These are phyloP conservation scores for Philereme transversata DNA, from an alignment of 2,888 invertebrate genomes.

Conservation along the genomic window DNA sequence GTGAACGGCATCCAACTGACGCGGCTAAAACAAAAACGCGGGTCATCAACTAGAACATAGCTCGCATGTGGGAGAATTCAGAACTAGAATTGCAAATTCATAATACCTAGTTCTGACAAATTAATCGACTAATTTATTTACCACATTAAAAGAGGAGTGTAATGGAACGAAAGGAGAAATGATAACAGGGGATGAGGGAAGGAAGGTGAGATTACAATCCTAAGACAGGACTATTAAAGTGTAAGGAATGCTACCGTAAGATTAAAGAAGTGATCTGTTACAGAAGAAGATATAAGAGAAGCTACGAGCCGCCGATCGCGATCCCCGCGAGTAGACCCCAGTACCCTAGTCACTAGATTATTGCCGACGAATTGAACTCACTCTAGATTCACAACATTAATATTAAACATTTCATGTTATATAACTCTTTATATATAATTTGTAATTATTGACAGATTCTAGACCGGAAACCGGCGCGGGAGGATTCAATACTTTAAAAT, in stretches of 20 bases:
- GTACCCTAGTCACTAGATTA: conserved; percentile 46
- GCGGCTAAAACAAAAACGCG: neutral
- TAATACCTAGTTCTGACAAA: too few species aligned
- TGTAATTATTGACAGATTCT: conserved; percentile 52
- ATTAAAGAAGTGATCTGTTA: too few species aligned
- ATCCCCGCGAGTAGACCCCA: conserved; percentile 28
- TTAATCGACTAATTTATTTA: too few species aligned
- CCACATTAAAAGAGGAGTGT: too few species aligned
- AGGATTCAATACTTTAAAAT: conserved; percentile 52
- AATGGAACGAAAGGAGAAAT: neutral
- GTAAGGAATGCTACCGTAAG: too few species aligned
- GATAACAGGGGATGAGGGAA: conserved; percentile 29
- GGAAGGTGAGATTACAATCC: conserved; percentile 58
- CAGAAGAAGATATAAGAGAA: neutral
- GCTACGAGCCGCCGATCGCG: conserved; percentile 21
- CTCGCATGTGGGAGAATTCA: too few species aligned
- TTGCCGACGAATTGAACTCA: conserved; percentile 57
- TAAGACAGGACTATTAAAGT: neutral
- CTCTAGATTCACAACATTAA: conserved; percentile 63
- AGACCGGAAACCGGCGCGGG: conserved; percentile 47
- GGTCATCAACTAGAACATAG: neutral
- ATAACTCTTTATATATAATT: conserved; percentile 51
- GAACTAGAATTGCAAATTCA: too few species aligned
- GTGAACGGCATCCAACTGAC: conserved; percentile 28
- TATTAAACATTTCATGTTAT: conserved; percentile 61